Evolutionary conservation across 1,140 invertebrate genomes (phyloP), one percentile per base, ranked within the genome.

Genomic region (Zaprionus taronus): DNA sequence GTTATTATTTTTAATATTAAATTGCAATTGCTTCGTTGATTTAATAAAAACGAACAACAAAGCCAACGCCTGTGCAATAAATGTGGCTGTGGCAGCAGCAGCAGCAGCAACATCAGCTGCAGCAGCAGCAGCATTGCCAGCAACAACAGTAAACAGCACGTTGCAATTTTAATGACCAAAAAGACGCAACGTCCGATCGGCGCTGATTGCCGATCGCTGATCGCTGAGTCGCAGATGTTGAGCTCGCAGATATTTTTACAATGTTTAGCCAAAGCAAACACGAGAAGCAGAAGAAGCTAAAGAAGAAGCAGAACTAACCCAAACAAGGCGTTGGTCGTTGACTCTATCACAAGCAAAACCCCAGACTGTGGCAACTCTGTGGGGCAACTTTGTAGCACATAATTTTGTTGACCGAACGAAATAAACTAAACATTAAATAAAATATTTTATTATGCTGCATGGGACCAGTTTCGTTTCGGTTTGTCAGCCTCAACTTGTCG

Each of bases 1-100:
- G 83, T 91, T 91, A 91, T 91, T 91, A 90, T 90, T 91, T 91
- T 91, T 91, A 91, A 91, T 91, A 91, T 91, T 91, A 91, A 91
- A 91, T 91, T 91, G 89, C 87, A 91, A 91, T 87, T 90, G 81
- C 79, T 84, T 82, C 85, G 85, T 83, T 89, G 85, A 90, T 89
- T 89, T 89, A 89, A 89, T 89, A 85, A 90, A 85, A 84, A 83
- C 81, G 77, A 87, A 78, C 77, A 87, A 87, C 80, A 87, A 86
- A 87, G 80, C 70, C 73, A 63, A 77, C 73, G 70, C 66, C 72
- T 83, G 77, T 82, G 83, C 83, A 86, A 86, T 81, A 84, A 84
- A 85, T 85, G 81, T 84, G 81, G 74, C 82, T 80, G 56, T 73
- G 26, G 57, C 68, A 49, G 56, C 62, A 60, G 44, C 70, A 24